These are phyloP conservation scores for Mycetomoellerius zeteki DNA, from an alignment of 1,140 invertebrate species.

Conservation along the genomic window DNA sequence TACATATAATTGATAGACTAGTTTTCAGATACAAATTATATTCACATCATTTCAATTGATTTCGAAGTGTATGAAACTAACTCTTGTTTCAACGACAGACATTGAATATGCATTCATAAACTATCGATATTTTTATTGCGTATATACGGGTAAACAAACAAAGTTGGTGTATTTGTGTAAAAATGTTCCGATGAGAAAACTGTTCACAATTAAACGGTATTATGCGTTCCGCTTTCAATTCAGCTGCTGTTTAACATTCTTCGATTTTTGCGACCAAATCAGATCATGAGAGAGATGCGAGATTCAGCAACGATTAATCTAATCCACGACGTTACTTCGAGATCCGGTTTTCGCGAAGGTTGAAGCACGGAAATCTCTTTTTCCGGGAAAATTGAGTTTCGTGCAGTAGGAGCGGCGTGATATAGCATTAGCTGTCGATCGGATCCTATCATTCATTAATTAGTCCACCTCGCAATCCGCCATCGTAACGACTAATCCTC, in stretches of 20 bases:
- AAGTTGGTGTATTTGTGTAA: conserved; percentile 2
- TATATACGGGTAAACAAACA: conserved; percentile 1
- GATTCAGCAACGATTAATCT: conserved; percentile 55
- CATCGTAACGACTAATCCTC: conserved; percentile 51
- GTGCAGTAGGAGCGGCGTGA: conserved; percentile 23
- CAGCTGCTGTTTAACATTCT: neutral
- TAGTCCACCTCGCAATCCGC: conserved; percentile 69
- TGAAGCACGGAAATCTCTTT: conserved; percentile 6
- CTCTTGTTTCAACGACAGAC: conserved; percentile 7
- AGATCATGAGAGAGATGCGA: neutral
- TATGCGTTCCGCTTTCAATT: conserved; percentile 13
- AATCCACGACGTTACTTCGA: conserved; percentile 24
- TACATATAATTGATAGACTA: neutral
- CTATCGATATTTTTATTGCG: neutral
- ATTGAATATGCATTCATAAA: conserved; percentile 16
- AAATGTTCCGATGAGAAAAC: neutral
- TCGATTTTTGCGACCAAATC: neutral
- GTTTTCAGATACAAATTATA: conserved; percentile 13
- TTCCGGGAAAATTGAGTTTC: conserved; percentile 66
- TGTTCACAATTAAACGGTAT: neutral
- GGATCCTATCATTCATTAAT: conserved; percentile 68
- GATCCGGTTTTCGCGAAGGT: conserved; percentile 7
- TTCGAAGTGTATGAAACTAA: neutral
- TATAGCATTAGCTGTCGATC: conserved; percentile 59
- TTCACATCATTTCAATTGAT: conserved; percentile 34